Percentiles rank a stretch among this genome's conserved stretches.
Conservation (phyloP, 37 sponge, comb jelly and placozoan genomes). For the Beroe forskalii region DNA sequence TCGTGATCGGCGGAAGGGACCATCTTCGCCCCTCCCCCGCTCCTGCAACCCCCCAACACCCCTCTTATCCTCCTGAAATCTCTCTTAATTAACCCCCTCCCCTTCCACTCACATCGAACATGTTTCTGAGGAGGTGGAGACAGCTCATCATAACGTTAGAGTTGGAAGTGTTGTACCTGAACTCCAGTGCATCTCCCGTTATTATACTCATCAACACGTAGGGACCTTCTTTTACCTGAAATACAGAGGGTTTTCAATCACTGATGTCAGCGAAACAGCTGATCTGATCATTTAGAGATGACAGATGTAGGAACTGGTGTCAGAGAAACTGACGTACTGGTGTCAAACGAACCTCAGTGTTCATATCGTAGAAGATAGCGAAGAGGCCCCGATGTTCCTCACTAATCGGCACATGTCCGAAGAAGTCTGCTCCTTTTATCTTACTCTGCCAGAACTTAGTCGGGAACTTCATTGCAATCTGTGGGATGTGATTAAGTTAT, state of each 20-base stretch:
- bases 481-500: too few relatives aligned
- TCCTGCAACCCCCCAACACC: too few relatives aligned
- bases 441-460: constrained; percentile 76
- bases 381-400: constrained; percentile 74
- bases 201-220: constrained; percentile 77
- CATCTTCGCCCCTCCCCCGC: too few relatives aligned
- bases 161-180: constrained; percentile 67
- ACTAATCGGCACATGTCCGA: constrained; percentile 75
- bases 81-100: too few relatives aligned
- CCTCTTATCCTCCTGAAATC: too few relatives aligned
- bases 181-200: constrained; percentile 73
- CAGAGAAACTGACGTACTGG: too few relatives aligned
- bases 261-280: too few relatives aligned
- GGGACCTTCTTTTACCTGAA: constrained; percentile 31
- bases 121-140: constrained; percentile 68
- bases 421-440: constrained; percentile 78
- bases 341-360: constrained; percentile 60
- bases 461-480: constrained; percentile 80
- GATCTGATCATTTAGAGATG: too few relatives aligned
- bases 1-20: too few relatives aligned
- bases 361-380: constrained; percentile 82
- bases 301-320: too few relatives aligned
- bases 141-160: constrained; percentile 68
- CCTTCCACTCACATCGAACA: constrained; percentile 74
- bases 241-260: too few relatives aligned